phyloP scores from a whole-genome alignment of 2,888 invertebrate species.

The Hetaerina titia region DNA sequence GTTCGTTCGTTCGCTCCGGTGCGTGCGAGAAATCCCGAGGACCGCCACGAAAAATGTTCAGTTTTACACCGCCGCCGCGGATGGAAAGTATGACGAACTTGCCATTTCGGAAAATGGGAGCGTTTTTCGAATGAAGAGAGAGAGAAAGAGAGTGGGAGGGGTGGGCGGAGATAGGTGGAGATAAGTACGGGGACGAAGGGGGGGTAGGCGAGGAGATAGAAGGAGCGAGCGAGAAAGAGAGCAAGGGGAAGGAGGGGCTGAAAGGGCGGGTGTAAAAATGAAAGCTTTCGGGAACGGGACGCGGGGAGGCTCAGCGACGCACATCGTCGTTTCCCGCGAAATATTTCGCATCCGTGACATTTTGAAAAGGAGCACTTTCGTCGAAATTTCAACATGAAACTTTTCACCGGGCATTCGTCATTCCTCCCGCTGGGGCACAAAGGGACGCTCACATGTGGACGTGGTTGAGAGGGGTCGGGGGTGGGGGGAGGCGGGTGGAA shows the following conservation, averaged over 20 bases:
- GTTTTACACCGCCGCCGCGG: neutral
- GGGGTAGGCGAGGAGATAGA: neutral
- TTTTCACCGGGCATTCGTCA: slow-evolving; percentile 39
- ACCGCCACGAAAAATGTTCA: neutral
- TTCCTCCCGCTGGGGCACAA: slow-evolving; percentile 12
- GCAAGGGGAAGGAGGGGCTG: neutral
- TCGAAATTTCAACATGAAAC: neutral
- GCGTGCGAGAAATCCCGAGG: neutral
- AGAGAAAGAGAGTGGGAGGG: neutral
- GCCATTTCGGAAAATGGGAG: slow-evolving; percentile 16
- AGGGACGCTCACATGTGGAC: neutral
- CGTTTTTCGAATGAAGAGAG: neutral
- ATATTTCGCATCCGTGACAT: slow-evolving; percentile 32
- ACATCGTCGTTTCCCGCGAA: neutral
- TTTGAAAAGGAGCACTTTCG: slow-evolving; percentile 39
- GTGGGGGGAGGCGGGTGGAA: neutral
- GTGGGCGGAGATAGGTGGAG: neutral
- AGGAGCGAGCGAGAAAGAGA: neutral
- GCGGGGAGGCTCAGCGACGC: neutral
- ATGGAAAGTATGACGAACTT: neutral
- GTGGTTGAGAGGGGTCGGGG: neutral
- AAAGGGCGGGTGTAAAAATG: neutral
- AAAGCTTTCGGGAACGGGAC: neutral
- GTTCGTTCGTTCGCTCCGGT: slow-evolving; percentile 2
- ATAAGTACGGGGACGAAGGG: neutral